A percentile compares a stretch with the other conserved stretches of the same genome.
Evolutionary conservation across 2,888 invertebrate genomes (phyloP).

Genomic region (Drosophila colorata): DNA sequence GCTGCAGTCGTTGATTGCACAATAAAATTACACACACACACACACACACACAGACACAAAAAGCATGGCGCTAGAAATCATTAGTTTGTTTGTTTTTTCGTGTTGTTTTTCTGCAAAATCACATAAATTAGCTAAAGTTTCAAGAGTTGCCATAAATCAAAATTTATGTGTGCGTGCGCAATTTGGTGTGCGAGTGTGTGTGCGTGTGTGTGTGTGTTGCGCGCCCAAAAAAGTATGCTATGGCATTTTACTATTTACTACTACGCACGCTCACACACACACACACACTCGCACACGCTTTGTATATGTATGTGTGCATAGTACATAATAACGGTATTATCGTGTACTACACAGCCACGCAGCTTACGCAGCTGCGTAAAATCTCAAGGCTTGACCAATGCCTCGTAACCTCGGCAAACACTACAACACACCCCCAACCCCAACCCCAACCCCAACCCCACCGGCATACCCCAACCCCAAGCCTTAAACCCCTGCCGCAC

Average conservation of each 20-base stretch:
- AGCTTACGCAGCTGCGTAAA: slow-evolving; percentile 79
- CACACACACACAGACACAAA: slow-evolving; percentile 28
- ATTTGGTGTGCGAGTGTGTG: slow-evolving; percentile 1
- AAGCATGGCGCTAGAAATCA: slow-evolving; percentile 37
- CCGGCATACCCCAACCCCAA: neutral
- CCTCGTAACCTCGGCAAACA: slow-evolving; percentile 54
- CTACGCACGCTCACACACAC: slow-evolving; percentile 68
- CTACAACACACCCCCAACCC: slow-evolving; percentile 2
- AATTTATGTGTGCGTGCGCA: slow-evolving; percentile 26
- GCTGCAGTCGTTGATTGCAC: slow-evolving; percentile 66
- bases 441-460: neutral
- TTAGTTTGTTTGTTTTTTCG: slow-evolving; percentile 25
- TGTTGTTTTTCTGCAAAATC: slow-evolving; percentile 25
- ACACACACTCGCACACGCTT: slow-evolving; percentile 19
- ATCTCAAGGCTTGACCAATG: slow-evolving; percentile 77
- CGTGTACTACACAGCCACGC: slow-evolving; percentile 63
- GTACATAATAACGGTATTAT: slow-evolving; percentile 70
- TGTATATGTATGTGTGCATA: slow-evolving; percentile 17
- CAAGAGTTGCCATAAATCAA: slow-evolving; percentile 52
- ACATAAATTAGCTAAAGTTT: slow-evolving; percentile 55
- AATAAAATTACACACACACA: slow-evolving; percentile 54
- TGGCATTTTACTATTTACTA: slow-evolving; percentile 76
- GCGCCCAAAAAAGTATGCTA: slow-evolving; percentile 77
- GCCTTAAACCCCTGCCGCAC: neutral
- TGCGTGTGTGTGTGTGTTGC: slow-evolving; percentile 47